Percentiles rank a stretch among this genome's conserved stretches.
phyloP scores from a whole-genome alignment of 2,888 invertebrate species.

The Homarus gammarus region DNA sequence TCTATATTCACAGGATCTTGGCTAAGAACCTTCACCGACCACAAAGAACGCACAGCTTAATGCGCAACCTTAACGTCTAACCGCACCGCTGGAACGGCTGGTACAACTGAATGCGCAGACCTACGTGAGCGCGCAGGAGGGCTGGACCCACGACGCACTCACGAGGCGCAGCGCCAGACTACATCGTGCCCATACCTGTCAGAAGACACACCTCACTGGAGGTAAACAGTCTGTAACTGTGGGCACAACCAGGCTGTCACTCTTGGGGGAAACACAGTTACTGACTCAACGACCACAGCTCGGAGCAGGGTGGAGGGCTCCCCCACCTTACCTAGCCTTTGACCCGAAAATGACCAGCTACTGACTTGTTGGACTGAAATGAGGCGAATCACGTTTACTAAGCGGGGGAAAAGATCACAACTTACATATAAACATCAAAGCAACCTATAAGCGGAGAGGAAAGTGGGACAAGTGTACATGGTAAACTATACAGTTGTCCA shows the following conservation, averaged over 20 bases:
- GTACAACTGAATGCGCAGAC: neutral
- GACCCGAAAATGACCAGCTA: neutral
- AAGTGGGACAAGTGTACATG: neutral
- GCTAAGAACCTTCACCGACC: neutral
- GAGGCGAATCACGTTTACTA: neutral
- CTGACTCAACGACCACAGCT: neutral
- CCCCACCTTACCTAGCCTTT: neutral
- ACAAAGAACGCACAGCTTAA: neutral
- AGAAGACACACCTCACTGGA: neutral
- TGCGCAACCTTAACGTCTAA: neutral
- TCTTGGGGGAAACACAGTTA: neutral
- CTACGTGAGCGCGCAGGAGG: neutral
- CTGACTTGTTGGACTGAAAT: neutral
- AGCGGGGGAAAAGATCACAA: neutral
- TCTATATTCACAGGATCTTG: neutral
- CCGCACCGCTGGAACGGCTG: neutral
- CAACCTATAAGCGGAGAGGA: neutral
- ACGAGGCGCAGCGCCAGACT: neutral
- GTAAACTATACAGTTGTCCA: neutral
- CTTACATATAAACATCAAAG: neutral
- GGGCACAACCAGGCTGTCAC: neutral
- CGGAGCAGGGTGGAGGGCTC: neutral
- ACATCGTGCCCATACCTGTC: neutral
- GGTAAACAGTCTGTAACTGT: neutral
- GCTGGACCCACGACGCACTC: neutral